Evolutionary conservation across 2,888 invertebrate genomes (phyloP).

Genomic region (Tetragonisca angustula): DNA sequence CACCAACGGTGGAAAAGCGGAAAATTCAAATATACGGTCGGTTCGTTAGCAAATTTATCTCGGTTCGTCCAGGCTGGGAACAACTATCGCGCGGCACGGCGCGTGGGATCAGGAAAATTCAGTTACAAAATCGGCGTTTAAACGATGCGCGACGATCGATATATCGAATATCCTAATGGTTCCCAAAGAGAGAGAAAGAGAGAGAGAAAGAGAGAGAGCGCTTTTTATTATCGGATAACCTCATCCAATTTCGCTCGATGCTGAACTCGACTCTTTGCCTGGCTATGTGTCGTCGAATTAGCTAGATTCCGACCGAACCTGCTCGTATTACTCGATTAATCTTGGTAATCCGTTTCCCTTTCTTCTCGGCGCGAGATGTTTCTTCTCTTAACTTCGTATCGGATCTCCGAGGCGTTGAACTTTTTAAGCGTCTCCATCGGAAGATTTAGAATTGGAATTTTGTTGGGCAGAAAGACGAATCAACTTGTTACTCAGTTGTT

Average conservation of each 20-base stretch:
- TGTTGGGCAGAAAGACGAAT: too few species aligned
- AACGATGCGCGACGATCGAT: slow-evolving; percentile 7
- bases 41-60: neutral
- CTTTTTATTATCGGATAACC: slow-evolving; percentile 32
- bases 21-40: neutral
- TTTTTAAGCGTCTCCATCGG: neutral
- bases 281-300: slow-evolving; percentile 46
- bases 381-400: neutral
- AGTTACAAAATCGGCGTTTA: neutral
- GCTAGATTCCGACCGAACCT: slow-evolving; percentile 14
- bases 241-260: slow-evolving; percentile 42
- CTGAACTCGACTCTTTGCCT: slow-evolving; percentile 1
- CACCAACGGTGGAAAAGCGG: neutral
- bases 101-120: neutral
- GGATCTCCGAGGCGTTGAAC: neutral
- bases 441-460: neutral
- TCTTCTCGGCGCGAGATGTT: neutral
- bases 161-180: slow-evolving; percentile 32
- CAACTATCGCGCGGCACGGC: neutral
- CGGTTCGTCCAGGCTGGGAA: neutral
- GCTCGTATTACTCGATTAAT: slow-evolving; percentile 21
- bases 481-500: too few species aligned
- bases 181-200: slow-evolving; percentile 6
- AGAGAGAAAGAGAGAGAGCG: neutral
- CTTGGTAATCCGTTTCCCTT: slow-evolving; percentile 31